Conservation (phyloP, 2,888 invertebrate species). For the Drosophila borealis region DNA sequence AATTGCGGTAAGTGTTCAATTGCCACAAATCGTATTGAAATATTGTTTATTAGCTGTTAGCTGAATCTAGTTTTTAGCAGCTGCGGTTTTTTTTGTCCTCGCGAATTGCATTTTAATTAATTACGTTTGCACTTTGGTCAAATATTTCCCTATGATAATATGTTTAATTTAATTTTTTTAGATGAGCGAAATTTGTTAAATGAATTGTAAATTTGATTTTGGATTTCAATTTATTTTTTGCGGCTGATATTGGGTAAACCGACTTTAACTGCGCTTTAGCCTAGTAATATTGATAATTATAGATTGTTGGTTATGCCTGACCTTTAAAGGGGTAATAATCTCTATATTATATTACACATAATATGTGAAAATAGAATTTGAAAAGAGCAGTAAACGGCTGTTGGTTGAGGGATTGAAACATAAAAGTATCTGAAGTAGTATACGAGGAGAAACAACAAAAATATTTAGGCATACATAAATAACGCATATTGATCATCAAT, state of each 20-base stretch:
- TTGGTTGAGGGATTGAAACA: neutral
- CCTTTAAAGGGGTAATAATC: slow-evolving; percentile 6
- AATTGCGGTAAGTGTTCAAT: slow-evolving; percentile 44
- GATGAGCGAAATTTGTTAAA: slow-evolving; percentile 50
- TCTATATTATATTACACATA: neutral
- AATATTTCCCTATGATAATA: slow-evolving; percentile 26
- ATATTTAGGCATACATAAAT: neutral
- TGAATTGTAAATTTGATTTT: slow-evolving; percentile 58
- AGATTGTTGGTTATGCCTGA: slow-evolving; percentile 6
- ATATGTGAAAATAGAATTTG: neutral
- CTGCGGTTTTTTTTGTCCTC: slow-evolving; percentile 32
- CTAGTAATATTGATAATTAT: slow-evolving; percentile 14
- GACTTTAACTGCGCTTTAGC: slow-evolving; percentile 9
- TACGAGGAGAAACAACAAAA: neutral
- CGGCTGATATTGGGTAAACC: slow-evolving; percentile 20
- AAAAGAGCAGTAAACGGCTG: neutral
- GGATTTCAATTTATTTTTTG: slow-evolving; percentile 9
- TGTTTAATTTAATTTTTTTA: slow-evolving; percentile 21
- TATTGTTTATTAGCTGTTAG: slow-evolving; percentile 28
- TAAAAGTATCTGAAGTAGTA: no score
- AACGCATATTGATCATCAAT: neutral
- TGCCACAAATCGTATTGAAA: slow-evolving; percentile 26
- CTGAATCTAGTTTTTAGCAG: slow-evolving; percentile 15
- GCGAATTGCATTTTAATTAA: slow-evolving; percentile 69
- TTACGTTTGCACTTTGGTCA: slow-evolving; percentile 59